Evolutionary conservation across 2,797 vertebrate genomes (phyloP).

Genomic region (Potorous gilbertii): DNA sequence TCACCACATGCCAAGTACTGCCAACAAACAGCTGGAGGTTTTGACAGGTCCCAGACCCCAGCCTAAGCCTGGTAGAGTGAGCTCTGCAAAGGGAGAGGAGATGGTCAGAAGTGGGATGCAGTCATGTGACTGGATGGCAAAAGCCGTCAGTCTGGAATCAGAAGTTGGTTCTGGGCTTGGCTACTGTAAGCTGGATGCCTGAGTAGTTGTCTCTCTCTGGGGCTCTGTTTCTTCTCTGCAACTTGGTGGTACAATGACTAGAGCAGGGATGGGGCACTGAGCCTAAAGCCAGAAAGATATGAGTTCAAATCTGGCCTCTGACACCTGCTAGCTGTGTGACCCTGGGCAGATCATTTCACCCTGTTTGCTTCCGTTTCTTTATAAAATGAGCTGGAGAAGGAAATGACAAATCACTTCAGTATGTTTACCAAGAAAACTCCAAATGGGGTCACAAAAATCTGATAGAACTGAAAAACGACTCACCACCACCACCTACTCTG

Average conservation of each 20-base stretch:
- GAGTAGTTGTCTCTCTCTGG: background rate
- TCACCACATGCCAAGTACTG: background rate
- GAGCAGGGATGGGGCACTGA: background rate
- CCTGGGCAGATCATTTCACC: too few species aligned
- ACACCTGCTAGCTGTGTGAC: background rate
- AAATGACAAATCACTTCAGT: background rate
- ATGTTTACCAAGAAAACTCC: background rate
- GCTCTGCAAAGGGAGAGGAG: background rate
- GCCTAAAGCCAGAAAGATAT: background rate
- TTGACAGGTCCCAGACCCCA: background rate
- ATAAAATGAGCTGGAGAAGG: background rate
- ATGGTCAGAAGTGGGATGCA: background rate
- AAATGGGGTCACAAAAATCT: background rate
- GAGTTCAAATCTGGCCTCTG: background rate
- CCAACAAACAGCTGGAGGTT: background rate
- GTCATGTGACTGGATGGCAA: accelerated
- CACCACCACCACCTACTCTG: too few species aligned
- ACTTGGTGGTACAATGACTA: too few species aligned
- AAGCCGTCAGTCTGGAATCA: background rate
- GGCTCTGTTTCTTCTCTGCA: background rate
- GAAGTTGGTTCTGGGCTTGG: background rate
- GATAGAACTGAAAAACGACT: background rate
- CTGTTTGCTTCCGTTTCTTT: background rate
- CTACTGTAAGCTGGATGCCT: background rate
- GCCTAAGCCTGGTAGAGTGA: background rate